Conservation (phyloP, 1,140 invertebrate genomes). For the Lepidurus arcticus region DNA sequence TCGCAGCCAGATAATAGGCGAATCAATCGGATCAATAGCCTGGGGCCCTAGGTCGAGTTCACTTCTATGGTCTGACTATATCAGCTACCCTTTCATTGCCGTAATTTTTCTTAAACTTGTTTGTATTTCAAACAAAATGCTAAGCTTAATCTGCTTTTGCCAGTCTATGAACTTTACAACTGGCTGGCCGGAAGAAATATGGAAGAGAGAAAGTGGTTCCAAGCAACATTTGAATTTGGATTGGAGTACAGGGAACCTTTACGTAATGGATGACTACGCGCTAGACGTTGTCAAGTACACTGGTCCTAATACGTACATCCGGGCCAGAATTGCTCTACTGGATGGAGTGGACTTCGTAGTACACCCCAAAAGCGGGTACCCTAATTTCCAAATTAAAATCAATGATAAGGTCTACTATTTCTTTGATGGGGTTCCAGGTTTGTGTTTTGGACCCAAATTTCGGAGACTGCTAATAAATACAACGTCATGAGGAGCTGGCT, state of each 20-base stretch:
- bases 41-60: neutral
- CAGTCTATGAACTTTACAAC: neutral
- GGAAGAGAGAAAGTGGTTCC: neutral
- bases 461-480: neutral
- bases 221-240: neutral
- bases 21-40: neutral
- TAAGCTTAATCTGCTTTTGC: no score
- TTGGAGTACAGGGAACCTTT: conserved; percentile 5
- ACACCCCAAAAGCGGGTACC: neutral
- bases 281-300: neutral
- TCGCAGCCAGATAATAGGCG: neutral
- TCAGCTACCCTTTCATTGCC: neutral
- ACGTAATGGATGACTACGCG: neutral
- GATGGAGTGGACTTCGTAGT: neutral
- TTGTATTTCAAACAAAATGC: no score
- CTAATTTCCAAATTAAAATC: neutral
- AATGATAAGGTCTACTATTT: neutral
- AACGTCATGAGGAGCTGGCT: neutral
- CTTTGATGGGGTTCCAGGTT: neutral
- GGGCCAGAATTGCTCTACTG: neutral
- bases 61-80: neutral
- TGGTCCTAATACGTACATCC: neutral
- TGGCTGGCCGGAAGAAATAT: neutral
- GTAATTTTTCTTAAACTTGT: neutral
- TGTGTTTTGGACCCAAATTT: neutral